A percentile compares a stretch with the other conserved stretches of the same genome.
Evolutionary conservation across 92 coral and sea anemone species (phyloP).

Genomic region (Zoanthus solanderi): DNA sequence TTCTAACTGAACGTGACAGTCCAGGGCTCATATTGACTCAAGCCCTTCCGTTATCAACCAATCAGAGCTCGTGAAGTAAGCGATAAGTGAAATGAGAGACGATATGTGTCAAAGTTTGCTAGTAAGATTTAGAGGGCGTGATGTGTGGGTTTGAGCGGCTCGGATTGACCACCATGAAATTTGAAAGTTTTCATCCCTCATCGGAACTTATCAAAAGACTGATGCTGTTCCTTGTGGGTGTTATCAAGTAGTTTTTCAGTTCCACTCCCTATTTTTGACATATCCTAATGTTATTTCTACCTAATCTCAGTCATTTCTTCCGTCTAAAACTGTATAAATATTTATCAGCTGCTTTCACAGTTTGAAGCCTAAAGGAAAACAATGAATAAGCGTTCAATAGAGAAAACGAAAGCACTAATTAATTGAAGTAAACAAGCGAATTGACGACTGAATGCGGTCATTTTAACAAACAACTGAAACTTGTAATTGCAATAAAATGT

Average conservation of each 20-base stretch:
- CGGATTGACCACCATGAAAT: slow-evolving; percentile 75
- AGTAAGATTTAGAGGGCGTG: slow-evolving; percentile 88
- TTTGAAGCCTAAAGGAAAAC: slow-evolving; percentile 80
- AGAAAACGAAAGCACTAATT: slow-evolving; percentile 39
- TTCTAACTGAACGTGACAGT: slow-evolving; percentile 55
- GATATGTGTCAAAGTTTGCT: slow-evolving; percentile 67
- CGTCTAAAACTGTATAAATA: slow-evolving; percentile 67
- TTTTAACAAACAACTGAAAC: slow-evolving; percentile 31
- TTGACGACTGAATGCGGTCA: slow-evolving; percentile 24
- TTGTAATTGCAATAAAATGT: slow-evolving; percentile 13
- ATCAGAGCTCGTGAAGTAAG: slow-evolving; percentile 54
- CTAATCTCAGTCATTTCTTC: background rate
- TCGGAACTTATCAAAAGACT: slow-evolving; percentile 14
- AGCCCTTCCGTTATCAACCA: slow-evolving; percentile 77
- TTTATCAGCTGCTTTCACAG: slow-evolving; percentile 72
- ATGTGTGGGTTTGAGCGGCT: slow-evolving; percentile 75
- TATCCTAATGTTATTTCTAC: background rate
- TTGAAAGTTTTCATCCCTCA: slow-evolving; percentile 26
- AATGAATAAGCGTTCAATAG: slow-evolving; percentile 53
- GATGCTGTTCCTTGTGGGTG: background rate
- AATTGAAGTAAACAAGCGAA: slow-evolving; percentile 26
- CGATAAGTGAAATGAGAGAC: slow-evolving; percentile 80
- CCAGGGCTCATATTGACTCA: slow-evolving; percentile 73
- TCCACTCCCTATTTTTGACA: background rate
- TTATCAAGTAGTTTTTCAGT: background rate